These are phyloP conservation scores for Parazoanthus darwini DNA, from an alignment of 92 coral and sea anemone genomes.

Conservation along the genomic window DNA sequence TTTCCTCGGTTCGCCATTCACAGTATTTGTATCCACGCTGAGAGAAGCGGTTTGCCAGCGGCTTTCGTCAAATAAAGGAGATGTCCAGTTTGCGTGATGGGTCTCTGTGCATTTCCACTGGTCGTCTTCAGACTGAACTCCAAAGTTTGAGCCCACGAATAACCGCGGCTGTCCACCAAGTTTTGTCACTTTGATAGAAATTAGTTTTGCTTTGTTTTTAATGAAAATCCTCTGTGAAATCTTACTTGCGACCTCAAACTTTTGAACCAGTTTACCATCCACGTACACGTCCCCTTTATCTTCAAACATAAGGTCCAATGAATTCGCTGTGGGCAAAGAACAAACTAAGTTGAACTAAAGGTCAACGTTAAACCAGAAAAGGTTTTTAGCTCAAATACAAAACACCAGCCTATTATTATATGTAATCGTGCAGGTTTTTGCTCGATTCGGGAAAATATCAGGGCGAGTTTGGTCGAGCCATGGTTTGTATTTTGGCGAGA, in stretches of 20 bases:
- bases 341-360: too few relatives aligned
- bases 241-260: background rate
- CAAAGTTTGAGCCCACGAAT: background rate
- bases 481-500: too few relatives aligned
- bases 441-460: too few relatives aligned
- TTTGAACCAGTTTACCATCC: background rate
- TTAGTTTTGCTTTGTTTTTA: background rate
- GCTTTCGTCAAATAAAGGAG: constrained; percentile 13
- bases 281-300: constrained; percentile 1
- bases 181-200: constrained; percentile 10
- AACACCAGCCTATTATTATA: too few relatives aligned
- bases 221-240: background rate
- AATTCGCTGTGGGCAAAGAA: background rate
- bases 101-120: constrained; percentile 34
- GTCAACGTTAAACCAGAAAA: too few relatives aligned
- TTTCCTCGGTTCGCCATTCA: background rate
- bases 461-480: too few relatives aligned
- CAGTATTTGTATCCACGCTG: background rate
- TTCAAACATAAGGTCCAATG: background rate
- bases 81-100: background rate
- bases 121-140: background rate
- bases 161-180: background rate
- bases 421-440: too few relatives aligned
- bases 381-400: too few relatives aligned
- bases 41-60: constrained; percentile 3